phyloP scores from a whole-genome alignment of 2,888 invertebrate genomes.

The Hydropsyche betteni region DNA sequence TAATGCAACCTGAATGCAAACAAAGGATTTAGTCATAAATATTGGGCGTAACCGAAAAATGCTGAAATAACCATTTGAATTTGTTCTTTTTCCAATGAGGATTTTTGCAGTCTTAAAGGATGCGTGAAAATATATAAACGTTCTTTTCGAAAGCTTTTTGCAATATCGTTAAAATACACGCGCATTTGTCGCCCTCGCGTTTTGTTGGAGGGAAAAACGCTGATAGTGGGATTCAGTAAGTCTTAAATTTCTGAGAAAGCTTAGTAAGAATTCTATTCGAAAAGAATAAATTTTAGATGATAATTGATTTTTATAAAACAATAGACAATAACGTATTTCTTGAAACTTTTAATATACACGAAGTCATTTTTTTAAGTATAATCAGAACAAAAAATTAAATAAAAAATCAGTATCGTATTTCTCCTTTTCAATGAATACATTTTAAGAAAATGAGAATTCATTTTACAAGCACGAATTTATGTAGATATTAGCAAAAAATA shows the following conservation, averaged over 20 bases:
- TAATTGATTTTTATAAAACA: constrained; percentile 24
- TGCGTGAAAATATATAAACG: not conserved
- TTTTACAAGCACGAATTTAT: no score
- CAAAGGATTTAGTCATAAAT: constrained; percentile 3
- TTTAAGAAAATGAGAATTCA: not conserved
- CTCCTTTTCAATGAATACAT: not conserved
- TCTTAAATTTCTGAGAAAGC: constrained; percentile 30
- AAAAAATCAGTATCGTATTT: no score
- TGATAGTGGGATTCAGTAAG: constrained; percentile 14
- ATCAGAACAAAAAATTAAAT: no score
- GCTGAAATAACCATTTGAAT: not conserved
- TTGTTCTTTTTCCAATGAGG: not conserved
- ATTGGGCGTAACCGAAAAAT: not conserved
- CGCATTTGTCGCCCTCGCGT: not conserved
- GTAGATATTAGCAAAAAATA: no score
- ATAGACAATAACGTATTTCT: no score
- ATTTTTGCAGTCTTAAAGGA: not conserved
- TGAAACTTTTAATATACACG: no score
- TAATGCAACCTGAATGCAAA: not conserved
- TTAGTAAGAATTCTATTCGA: constrained; percentile 2
- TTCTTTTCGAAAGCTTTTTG: constrained; percentile 1
- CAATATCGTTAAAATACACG: constrained; percentile 31
- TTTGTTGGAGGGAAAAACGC: not conserved
- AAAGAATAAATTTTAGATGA: constrained; percentile 27
- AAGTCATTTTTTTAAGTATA: no score